Evolutionary conservation across 2,797 vertebrate genomes (phyloP), one percentile per base, ranked within the genome.

Genomic region (Periparus ater): DNA sequence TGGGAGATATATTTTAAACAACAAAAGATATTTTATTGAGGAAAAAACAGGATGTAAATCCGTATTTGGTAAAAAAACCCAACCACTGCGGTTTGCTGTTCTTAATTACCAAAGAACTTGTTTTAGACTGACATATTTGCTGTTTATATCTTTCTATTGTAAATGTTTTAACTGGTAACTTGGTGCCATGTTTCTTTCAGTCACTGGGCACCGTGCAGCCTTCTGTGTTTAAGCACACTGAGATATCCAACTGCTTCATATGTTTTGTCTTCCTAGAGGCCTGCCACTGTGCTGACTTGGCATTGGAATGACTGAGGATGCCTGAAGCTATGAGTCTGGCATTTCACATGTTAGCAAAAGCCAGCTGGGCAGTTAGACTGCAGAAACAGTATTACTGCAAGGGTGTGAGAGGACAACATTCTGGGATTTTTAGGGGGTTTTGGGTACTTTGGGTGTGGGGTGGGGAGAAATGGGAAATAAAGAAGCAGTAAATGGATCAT

Each of bases 101-200:
- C 98, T 98, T 98, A 98, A 98, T 98, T 98, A 99, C 99, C 99
- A 99, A 99, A 99, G 99, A 99, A 98, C 98, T 98, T 97, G 87
- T 98, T 97, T 97, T 98, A 97, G 97, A 95, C 95, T 96, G 96
- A 87, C 96, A 97, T 95, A 55, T 96, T 96, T 97, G 96, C 96
- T 97, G 96, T 97, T 97, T 92, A 81, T 92, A 96, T 96, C 96
- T 95, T 95, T 94, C 96, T 96, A 96, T 94, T 97, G 94, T 97
- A 96, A 97, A 92, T 95, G 95, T 97, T 96, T 97, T 97, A 94
- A 98, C 97, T 74, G 83, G 85, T 74, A 92, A 98, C 97, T 97
- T 97, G 98, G 98, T 99, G 98, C 98, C 98, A 98, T 97, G 96
- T 97, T 94, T 97, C 94, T 96, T 96, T 83, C 88, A 97, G 96